phyloP scores from a whole-genome alignment of 2,797 vertebrate genomes.

The Anguilla obscura region DNA sequence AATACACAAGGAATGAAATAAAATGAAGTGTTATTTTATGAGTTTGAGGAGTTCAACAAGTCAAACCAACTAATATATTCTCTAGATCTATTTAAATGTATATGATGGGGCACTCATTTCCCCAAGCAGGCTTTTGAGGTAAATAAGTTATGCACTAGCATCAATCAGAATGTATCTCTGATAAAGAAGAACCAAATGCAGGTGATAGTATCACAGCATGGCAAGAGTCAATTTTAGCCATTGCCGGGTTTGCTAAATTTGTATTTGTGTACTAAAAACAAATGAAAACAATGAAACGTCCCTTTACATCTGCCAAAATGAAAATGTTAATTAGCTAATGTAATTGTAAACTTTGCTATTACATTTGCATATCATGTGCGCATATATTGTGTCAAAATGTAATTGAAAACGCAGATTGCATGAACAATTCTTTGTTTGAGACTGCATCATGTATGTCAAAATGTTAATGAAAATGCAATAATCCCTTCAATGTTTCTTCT shows the following conservation, averaged over 20 bases:
- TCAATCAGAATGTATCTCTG: background rate
- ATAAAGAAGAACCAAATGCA: background rate
- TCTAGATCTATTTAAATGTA: background rate
- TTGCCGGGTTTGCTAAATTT: background rate
- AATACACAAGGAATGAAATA: background rate
- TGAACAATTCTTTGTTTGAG: background rate
- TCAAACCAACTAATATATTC: background rate
- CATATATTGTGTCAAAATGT: background rate
- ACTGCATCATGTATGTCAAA: background rate
- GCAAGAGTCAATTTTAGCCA: background rate
- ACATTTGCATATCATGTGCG: background rate
- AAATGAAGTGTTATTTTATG: background rate
- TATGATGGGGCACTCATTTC: background rate
- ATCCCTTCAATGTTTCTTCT: background rate
- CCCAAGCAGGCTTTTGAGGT: background rate
- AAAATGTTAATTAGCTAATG: background rate
- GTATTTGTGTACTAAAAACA: background rate
- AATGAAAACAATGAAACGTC: background rate
- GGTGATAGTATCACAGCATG: background rate
- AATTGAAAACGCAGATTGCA: background rate
- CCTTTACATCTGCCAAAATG: background rate
- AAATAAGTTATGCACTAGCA: background rate
- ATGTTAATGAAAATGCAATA: background rate
- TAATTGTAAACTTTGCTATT: background rate
- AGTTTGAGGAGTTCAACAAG: background rate